Evolutionary conservation across 2,888 invertebrate genomes (phyloP).

Genomic region (Plusia festucae): DNA sequence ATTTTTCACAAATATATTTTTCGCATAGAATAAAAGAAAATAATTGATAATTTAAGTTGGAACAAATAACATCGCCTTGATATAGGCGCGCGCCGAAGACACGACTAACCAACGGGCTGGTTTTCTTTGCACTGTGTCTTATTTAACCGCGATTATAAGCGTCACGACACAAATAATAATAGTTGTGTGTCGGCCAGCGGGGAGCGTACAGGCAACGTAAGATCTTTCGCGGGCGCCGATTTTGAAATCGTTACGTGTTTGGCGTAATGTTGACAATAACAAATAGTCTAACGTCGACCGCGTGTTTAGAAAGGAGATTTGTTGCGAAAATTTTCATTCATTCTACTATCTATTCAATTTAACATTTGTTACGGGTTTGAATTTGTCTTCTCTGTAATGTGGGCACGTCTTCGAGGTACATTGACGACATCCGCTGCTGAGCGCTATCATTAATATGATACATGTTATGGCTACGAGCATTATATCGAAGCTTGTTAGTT

Average conservation of each 20-base stretch:
- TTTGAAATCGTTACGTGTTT: slow-evolving; percentile 55
- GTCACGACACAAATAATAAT: slow-evolving; percentile 59
- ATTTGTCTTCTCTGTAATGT: background rate
- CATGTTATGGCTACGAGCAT: background rate
- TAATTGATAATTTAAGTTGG: background rate
- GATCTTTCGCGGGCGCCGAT: slow-evolving; percentile 32
- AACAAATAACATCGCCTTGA: slow-evolving; percentile 9
- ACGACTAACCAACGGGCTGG: slow-evolving; percentile 44
- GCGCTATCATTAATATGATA: background rate
- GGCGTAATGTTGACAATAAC: slow-evolving; percentile 55
- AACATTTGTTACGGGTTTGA: background rate
- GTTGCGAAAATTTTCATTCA: slow-evolving; percentile 16
- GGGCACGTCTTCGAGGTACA: background rate
- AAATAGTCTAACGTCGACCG: slow-evolving; percentile 34
- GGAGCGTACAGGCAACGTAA: slow-evolving; percentile 40
- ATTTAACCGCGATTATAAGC: slow-evolving; percentile 59
- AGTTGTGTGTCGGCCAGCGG: slow-evolving; percentile 38
- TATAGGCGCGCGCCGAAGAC: slow-evolving; percentile 24
- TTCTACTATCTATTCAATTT: background rate
- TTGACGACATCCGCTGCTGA: slow-evolving; percentile 2
- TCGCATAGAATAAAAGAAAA: background rate
- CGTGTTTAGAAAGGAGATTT: slow-evolving; percentile 11
- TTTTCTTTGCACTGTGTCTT: slow-evolving; percentile 55
- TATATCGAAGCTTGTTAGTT: background rate
- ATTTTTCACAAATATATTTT: background rate